Percentiles rank a stretch among this genome's conserved stretches.
Evolutionary conservation across 2,888 invertebrate species (phyloP).

Genomic region (Mayetiola destructor): DNA sequence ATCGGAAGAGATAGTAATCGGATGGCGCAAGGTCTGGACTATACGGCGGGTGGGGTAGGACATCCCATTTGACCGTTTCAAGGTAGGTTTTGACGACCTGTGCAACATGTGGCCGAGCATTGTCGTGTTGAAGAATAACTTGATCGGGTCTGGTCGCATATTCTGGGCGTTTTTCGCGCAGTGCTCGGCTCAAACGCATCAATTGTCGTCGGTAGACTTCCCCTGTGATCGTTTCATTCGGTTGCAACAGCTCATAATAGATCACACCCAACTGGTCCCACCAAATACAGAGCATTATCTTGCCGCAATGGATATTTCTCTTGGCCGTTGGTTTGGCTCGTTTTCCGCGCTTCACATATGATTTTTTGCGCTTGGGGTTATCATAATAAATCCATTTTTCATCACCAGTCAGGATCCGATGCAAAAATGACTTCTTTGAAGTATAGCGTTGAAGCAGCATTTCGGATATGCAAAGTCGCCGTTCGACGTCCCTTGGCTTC

Average conservation of each 20-base stretch:
- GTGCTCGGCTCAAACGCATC: no score
- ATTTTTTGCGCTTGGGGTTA: no score
- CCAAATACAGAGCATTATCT: no score
- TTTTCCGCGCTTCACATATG: no score
- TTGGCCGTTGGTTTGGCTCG: no score
- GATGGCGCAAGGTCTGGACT: constrained; percentile 7
- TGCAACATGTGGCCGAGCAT: no score
- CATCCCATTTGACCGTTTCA: neutral
- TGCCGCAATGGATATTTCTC: constrained; percentile 20
- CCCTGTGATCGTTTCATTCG: no score
- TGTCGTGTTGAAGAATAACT: constrained; percentile 5
- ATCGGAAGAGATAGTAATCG: constrained; percentile 14
- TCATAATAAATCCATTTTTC: no score
- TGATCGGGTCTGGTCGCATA: constrained; percentile 19
- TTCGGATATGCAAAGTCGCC: no score
- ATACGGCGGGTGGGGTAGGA: constrained; percentile 14
- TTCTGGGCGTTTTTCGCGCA: constrained; percentile 18
- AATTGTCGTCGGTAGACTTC: no score
- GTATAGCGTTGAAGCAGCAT: no score
- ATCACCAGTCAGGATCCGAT: constrained; percentile 15
- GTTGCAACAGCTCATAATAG: constrained; percentile 15
- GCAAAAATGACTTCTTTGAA: constrained; percentile 11
- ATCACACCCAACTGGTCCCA: constrained; percentile 17
- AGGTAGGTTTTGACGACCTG: constrained; percentile 1
- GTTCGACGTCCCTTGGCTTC: no score